Evolutionary conservation across 2,797 vertebrate species (phyloP).

Genomic region (Onychomys arenicola): DNA sequence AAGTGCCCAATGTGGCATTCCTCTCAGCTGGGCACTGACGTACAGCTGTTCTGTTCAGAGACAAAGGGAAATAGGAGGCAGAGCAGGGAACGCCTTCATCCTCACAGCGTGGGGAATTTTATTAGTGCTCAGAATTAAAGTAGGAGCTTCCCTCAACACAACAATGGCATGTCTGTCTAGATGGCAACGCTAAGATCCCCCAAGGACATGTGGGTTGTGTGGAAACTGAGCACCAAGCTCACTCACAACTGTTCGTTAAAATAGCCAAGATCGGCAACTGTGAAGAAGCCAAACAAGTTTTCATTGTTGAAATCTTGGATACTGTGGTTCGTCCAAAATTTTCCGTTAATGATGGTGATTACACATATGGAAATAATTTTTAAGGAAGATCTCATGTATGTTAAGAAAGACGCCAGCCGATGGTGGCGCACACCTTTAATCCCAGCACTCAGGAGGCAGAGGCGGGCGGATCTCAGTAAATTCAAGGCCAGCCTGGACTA

Average conservation of each 20-base stretch:
- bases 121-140: constrained; percentile 28
- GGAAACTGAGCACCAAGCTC: constrained; percentile 68
- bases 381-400: background rate
- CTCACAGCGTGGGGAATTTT: background rate
- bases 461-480: too few relatives aligned
- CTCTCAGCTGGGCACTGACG: background rate
- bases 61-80: background rate
- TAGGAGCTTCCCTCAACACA: constrained; percentile 40
- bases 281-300: constrained; percentile 67
- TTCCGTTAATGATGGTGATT: constrained; percentile 26
- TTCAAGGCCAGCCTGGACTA: too few relatives aligned
- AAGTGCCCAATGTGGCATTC: background rate
- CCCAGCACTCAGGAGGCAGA: too few relatives aligned
- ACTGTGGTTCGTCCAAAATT: constrained; percentile 55
- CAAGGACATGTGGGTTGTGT: constrained; percentile 55
- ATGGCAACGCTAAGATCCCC: constrained; percentile 68
- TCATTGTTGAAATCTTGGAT: constrained; percentile 62
- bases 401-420: too few relatives aligned
- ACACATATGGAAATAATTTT: constrained; percentile 49
- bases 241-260: constrained; percentile 76
- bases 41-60: background rate
- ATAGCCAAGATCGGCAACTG: constrained; percentile 74
- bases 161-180: constrained; percentile 76
- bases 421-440: too few relatives aligned
- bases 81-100: background rate